These are phyloP conservation scores for Calliopum simillimum DNA, from an alignment of 2,888 invertebrate genomes.

Conservation along the genomic window DNA sequence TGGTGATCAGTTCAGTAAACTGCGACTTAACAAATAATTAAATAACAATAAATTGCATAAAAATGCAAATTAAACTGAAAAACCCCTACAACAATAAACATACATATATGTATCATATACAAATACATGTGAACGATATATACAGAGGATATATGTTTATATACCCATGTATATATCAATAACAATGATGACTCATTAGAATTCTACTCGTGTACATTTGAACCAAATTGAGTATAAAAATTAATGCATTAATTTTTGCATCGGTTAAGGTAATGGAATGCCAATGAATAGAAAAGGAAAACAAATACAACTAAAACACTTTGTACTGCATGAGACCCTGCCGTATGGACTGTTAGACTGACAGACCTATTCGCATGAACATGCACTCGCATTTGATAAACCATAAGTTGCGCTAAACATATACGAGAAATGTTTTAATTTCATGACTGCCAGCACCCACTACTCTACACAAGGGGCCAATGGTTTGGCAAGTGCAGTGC, in stretches of 20 bases:
- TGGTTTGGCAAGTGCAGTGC: too few relatives aligned
- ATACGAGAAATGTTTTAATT: constrained; percentile 22
- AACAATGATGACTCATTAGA: constrained; percentile 29
- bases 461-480: neutral
- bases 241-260: constrained; percentile 22
- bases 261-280: constrained; percentile 28
- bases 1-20: too few relatives aligned
- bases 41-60: constrained; percentile 27
- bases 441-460: constrained; percentile 9
- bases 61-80: neutral
- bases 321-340: constrained; percentile 3
- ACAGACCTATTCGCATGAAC: neutral
- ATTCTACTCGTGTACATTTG: constrained; percentile 35
- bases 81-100: neutral
- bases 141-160: neutral
- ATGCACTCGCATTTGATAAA: too few relatives aligned
- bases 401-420: constrained; percentile 2
- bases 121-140: too few relatives aligned
- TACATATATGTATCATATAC: too few relatives aligned
- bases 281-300: neutral
- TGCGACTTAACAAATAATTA: neutral
- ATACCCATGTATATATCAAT: neutral
- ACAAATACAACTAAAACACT: neutral
- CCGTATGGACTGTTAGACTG: neutral
- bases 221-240: constrained; percentile 21